A percentile compares a stretch with the other conserved stretches of the same genome.
Evolutionary conservation across 2,888 invertebrate species (phyloP).

Genomic region (Pimpla rufipes): DNA sequence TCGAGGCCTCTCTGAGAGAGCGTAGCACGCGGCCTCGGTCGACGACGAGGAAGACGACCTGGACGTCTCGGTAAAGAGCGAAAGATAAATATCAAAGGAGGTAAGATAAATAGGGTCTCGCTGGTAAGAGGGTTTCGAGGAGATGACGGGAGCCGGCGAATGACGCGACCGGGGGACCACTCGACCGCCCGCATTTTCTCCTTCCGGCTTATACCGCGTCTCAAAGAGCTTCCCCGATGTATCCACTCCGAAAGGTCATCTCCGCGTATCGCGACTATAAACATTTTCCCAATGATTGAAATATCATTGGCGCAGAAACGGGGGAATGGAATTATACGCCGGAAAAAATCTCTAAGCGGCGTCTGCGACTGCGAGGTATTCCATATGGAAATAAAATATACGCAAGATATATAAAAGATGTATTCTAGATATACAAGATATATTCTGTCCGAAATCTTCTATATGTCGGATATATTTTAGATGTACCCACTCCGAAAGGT

Average conservation of each 20-base stretch:
- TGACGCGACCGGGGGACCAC: background rate
- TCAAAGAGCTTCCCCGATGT: slow-evolving; percentile 3
- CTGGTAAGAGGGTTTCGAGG: slow-evolving; percentile 8
- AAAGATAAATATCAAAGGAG: slow-evolving; percentile 26
- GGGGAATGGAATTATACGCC: background rate
- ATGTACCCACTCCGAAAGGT: slow-evolving; percentile 12
- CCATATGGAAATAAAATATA: too few species aligned
- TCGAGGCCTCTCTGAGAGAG: background rate
- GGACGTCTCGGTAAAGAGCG: slow-evolving; percentile 10
- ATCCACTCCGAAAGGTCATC: slow-evolving; percentile 14
- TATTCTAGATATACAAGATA: too few species aligned
- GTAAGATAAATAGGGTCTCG: slow-evolving; percentile 15
- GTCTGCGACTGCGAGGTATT: background rate
- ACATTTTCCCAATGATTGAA: background rate
- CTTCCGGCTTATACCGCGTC: background rate
- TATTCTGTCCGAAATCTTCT: too few species aligned
- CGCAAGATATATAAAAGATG: too few species aligned
- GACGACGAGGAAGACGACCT: background rate
- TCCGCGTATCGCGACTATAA: background rate
- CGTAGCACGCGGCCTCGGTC: background rate
- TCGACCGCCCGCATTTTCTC: slow-evolving; percentile 12
- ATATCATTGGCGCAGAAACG: background rate
- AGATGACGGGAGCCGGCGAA: slow-evolving; percentile 5
- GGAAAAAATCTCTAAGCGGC: background rate
- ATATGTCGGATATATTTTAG: too few species aligned